Evolutionary conservation across 2,113 vertebrate genomes (phyloP), one percentile per base, ranked within the genome.

Genomic region (Trinectes maculatus): DNA sequence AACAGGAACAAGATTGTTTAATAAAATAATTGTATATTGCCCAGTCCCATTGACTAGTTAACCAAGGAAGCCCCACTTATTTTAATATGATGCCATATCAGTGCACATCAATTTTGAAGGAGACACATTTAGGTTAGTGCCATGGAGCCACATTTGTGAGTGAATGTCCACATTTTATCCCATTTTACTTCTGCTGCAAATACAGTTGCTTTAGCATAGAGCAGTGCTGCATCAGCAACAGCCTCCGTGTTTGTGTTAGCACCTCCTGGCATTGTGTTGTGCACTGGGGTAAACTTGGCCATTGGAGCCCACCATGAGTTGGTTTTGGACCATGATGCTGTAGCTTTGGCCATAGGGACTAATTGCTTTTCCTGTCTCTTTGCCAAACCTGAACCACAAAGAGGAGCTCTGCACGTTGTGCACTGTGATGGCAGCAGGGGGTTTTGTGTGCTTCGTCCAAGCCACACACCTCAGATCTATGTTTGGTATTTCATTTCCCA

Each of bases 311-410:
- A 52, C 62, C 25, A 47, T 47, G 22, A 71, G 89, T 86, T 90
- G 62, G 80, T 86, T 91, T 91, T 91, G 89, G 87, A 88, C 54
- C 59, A 0, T 46, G 44, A 56, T 44, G 25, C 59, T 71, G 64
- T 78, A 71, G 80, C 76, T 74, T 76, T 83, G 66, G 72, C 75
- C 5, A 21, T 44, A 60, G 62, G 55, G 40, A 53, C 55, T 63
- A 39, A 66, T 81, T 78, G 57, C 58, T 82, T 85, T 81, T 80
- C 77, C 82, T 79, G 75, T 48, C 42, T 75, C 36, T 34, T 43
- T 71, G 80, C 79, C 79, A 89, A 60, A 78, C 25, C 73, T 63
- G n/a, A 80, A 74, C 79, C 63, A 61, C 67, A 74, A 58, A 59
- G 26, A 11, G 55, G 55, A 36, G 70, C 73, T 71, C 39, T 73